Base-by-base conservation (phyloP, 2,113 vertebrate species). In the Neolamprologus ventralis region DNA sequence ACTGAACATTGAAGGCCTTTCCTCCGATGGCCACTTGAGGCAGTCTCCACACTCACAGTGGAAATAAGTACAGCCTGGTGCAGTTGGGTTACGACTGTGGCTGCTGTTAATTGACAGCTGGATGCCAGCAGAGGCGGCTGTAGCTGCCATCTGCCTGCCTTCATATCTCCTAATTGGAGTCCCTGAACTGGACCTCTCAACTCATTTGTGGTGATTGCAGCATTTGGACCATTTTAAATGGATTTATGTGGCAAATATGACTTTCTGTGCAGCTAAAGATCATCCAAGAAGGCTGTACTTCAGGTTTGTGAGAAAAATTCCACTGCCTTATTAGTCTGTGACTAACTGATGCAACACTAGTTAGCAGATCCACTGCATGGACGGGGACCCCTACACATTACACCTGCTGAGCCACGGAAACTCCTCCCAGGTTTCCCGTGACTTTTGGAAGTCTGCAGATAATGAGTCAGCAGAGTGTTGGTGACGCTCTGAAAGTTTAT, bases 331-430 rank as follows among this genome's bases (percentile, higher is more conserved):
- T 37, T 37, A 21, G 6, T 21, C 0, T 37, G 33, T 65, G 33
- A n/a, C 60, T 37, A 37, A 37, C n/a, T 65, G 17, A 65, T 65
- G 10, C 2, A 65, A 35, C 11, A 12, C 33, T 65, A 65, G 35
- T 37, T 37, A 37, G 19, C 33, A 65, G 33, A 0, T 31, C 55
- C 1, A 58, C 13, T 58, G 7, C 19, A 37, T 8, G 10, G 60
- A 65, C 1, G 2, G 10, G 60, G 6, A 21, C 1, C 19, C 19
- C 60, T n/a, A 0, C 58, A 35, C 60, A 3, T 65, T 1, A 37
- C 31, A 37, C 60, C 23, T 14, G 60, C 60, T 65, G 17, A 12
- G 33, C 60, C 33, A 2, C 13, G 8, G 54, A 57, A 57, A 57
- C 55, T 16, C 55, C 55, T 57, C 23, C 19, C 33, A 65, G 10